Percentiles rank a stretch among this genome's conserved stretches.
Evolutionary conservation across 2,888 invertebrate species (phyloP).

Genomic region (Syritta pipiens): DNA sequence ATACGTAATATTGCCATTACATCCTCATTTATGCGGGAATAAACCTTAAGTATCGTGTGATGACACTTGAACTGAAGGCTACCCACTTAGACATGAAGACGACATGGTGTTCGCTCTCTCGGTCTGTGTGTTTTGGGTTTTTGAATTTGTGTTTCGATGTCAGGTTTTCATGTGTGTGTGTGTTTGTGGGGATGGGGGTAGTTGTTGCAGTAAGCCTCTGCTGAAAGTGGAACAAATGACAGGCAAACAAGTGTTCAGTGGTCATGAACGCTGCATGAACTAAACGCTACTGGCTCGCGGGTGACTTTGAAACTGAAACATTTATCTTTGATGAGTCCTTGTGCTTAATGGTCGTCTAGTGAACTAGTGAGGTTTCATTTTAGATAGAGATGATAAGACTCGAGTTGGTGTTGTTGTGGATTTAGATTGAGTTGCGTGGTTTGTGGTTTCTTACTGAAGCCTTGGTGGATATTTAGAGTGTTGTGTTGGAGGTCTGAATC

Average conservation of each 20-base stretch:
- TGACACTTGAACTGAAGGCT: slow-evolving; percentile 62
- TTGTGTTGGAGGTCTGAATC: no score
- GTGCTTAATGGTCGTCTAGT: no score
- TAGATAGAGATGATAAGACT: no score
- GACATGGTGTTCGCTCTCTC: slow-evolving; percentile 27
- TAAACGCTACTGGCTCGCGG: no score
- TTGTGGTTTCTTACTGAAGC: no score
- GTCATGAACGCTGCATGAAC: no score
- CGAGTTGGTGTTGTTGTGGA: no score
- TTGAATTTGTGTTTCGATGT: slow-evolving; percentile 6
- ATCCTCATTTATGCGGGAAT: slow-evolving; percentile 58
- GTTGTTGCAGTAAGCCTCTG: neutral
- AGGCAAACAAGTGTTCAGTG: neutral
- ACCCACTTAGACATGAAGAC: slow-evolving; percentile 45
- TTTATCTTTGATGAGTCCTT: no score
- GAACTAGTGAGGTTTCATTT: no score
- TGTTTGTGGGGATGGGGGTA: neutral
- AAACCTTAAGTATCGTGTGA: slow-evolving; percentile 53
- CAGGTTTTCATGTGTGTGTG: neutral
- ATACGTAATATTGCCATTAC: slow-evolving; percentile 47
- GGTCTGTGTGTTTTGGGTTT: neutral
- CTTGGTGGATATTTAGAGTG: no score
- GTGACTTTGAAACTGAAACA: no score
- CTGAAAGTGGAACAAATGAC: neutral
- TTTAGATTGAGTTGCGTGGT: no score